Base-by-base conservation (phyloP, 2,113 vertebrate genomes). In the Uropsilus gracilis region DNA sequence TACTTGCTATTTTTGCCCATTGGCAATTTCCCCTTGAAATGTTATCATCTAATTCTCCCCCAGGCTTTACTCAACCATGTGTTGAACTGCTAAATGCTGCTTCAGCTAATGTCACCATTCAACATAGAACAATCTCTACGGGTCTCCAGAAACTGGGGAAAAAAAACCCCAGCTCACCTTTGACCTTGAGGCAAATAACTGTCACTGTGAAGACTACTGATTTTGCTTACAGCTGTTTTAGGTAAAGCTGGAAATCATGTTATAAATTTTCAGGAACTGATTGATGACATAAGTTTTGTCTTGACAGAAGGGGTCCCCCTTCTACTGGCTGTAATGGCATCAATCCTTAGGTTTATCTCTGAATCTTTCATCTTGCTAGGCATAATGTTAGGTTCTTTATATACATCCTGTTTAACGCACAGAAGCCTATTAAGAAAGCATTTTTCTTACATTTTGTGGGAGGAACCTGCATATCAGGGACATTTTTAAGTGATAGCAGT, bases 11-110 rank as follows among this genome's bases (percentile, higher is more conserved):
- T 97, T 97, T 95, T 96, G 82, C 95, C 84, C 95, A 84, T 94
- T 95, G 93, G 75, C 68, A 94, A 91, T 97, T 96, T 96, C 91
- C 83, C 75, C 95, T 94, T 94, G 94, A 95, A 97, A 96, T 95
- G 95, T 88, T 95, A 91, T 95, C 92, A 95, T 96, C 72, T 91
- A 95, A 91, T 96, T 96, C 94, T 94, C 64, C 86, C 92, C 75
- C 30, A 89, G 71, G 88, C 82, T 93, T 95, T 96, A 76, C 95
- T 87, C 82, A 95, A 77, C 94, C 83, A 61, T 93, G 93, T 95
- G 95, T 92, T 96, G 94, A 96, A 95, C 91, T 95, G 92, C 87
- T 96, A 96, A 96, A 94, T 95, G 94, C 94, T 96, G 78, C 91
- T 97, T 97, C 95, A 97, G 90, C 89, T 96, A 96, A 97, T 91